Evolutionary conservation across 92 coral and sea anemone species (phyloP), one percentile per base, ranked within the genome.

Genomic region (Chrysogorgia sp.): DNA sequence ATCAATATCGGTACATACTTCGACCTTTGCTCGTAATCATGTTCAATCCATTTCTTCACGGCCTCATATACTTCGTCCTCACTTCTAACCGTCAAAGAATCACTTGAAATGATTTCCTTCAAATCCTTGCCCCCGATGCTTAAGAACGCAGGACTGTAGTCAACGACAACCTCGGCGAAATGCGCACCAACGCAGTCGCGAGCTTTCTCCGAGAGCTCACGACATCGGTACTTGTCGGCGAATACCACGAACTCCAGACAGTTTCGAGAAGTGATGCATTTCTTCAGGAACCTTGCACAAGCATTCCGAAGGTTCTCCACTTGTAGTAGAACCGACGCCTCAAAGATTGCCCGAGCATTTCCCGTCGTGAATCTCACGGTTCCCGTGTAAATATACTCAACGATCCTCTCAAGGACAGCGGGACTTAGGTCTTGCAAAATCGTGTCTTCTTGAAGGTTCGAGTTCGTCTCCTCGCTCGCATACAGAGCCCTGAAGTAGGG

Each of bases 311-410:
- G 83, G 31, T 82, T 70, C 45, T 85, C 84, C 34, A 93, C 90
- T 53, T 91, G 86, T 10, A 68, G 53, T 48, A 88, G 68, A 34
- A 75, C 55, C 19, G 96, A 85, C 5, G 90, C 93, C 56, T 86
- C 79, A 28, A 93, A 84, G 41, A 93, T 88, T 17, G 86, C 94
- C 31, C 79, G 21, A 59, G 92, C 81, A 50, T 93, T 93, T 8
- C 40, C 75, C 6, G 60, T 75, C 29, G 89, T 85, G 17, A 93
- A 35, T 40, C 66, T 84, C 25, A 82, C 64, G 34, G 58, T 75
- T 0, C 96, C 98, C 2, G 90, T 89, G 78, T 93, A 93, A 41
- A 93, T 81, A 13, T 91, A 93, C 31, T 86, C 90, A 0, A 93
- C 25, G 9, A 90, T 30, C 2, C 83, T 85, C 29, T 88, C 92